Evolutionary conservation across 2,113 vertebrate species (phyloP).

Genomic region (Bubalus kerabau): DNA sequence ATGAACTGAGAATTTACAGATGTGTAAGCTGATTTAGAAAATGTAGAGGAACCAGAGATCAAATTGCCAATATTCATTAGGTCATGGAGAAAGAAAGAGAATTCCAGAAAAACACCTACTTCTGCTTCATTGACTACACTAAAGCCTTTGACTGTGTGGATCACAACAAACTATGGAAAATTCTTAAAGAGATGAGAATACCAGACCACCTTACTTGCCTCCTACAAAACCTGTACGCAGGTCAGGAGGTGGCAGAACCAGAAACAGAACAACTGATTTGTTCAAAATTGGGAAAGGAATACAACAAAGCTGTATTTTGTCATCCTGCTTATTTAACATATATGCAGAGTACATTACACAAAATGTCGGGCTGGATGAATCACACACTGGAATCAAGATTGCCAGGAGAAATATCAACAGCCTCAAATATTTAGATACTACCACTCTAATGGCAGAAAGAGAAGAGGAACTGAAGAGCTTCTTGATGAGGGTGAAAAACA

Average conservation of each 20-base stretch:
- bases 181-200: background rate
- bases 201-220: background rate
- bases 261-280: background rate
- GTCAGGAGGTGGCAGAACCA: background rate
- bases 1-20: background rate
- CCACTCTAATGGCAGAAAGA: background rate
- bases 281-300: background rate
- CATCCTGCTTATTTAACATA: background rate
- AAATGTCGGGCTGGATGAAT: background rate
- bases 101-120: background rate
- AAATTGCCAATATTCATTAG: background rate
- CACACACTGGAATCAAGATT: background rate
- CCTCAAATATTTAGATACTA: background rate
- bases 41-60: background rate
- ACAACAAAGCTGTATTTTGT: background rate
- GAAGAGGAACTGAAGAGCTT: background rate
- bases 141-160: background rate
- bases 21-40: background rate
- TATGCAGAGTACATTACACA: background rate
- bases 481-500: background rate
- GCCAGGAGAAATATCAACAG: background rate
- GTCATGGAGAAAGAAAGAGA: background rate
- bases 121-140: background rate
- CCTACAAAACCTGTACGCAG: background rate
- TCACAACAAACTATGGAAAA: background rate